phyloP scores from a whole-genome alignment of 2,888 invertebrate genomes.

The Drepanosiphum platanoidis region DNA sequence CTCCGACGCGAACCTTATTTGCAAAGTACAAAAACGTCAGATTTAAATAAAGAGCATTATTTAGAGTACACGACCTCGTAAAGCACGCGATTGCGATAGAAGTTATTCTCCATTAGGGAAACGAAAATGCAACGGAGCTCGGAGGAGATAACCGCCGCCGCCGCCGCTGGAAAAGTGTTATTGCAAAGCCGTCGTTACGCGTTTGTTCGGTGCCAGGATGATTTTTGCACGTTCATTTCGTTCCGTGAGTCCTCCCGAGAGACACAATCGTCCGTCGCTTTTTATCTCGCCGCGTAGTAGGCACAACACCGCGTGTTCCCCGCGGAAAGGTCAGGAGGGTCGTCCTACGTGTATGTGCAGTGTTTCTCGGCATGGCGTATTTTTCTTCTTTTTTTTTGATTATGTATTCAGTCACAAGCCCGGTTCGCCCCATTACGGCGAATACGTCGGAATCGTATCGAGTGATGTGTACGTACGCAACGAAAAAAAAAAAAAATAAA shows the following conservation, averaged over 20 bases:
- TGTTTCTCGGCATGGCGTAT: neutral
- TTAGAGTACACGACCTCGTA: neutral
- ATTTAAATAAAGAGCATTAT: slow-evolving; percentile 19
- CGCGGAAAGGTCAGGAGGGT: neutral
- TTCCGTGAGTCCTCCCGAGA: slow-evolving; percentile 11
- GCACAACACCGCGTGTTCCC: neutral
- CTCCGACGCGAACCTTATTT: neutral
- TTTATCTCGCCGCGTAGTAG: neutral
- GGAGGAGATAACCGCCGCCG: neutral
- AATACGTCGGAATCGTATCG: no score
- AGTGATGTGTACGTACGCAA: neutral
- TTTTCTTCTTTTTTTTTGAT: neutral
- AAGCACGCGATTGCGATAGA: neutral
- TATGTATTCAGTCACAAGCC: slow-evolving; percentile 1
- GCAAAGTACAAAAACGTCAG: neutral
- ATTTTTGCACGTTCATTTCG: slow-evolving; percentile 25
- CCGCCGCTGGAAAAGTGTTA: slow-evolving; percentile 12
- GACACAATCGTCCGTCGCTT: neutral
- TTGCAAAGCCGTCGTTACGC: slow-evolving; percentile 18
- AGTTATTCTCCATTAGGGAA: slow-evolving; percentile 13
- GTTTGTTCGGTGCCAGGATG: slow-evolving; percentile 6
- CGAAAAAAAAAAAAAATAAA: neutral
- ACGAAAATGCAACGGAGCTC: neutral
- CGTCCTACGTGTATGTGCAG: no score
- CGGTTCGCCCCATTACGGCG: neutral